phyloP scores from a whole-genome alignment of 2,113 vertebrate genomes.

The Tragulus kanchil region DNA sequence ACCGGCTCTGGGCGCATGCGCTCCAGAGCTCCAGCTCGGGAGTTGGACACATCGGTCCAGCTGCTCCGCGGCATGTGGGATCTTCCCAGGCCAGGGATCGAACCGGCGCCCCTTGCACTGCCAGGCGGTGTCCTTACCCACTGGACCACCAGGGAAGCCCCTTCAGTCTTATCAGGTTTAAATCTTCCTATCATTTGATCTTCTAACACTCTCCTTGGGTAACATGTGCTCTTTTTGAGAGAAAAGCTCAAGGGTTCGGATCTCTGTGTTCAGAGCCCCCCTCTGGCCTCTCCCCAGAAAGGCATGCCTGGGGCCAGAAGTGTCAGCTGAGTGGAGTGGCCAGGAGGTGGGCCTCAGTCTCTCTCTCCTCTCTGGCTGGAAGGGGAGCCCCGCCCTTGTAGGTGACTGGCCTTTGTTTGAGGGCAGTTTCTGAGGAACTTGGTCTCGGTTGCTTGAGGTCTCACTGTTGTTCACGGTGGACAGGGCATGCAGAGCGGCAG shows the following conservation, averaged over 20 bases:
- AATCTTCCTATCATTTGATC: not conserved
- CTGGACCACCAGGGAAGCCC: too few relatives aligned
- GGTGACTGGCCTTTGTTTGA: rapidly evolving
- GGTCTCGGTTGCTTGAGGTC: too few relatives aligned
- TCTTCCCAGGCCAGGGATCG: too few relatives aligned
- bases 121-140: too few relatives aligned
- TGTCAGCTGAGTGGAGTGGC: too few relatives aligned
- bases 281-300: not conserved
- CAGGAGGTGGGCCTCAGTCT: too few relatives aligned
- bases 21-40: too few relatives aligned
- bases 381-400: rapidly evolving
- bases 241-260: not conserved
- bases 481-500: not conserved
- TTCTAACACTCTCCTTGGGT: not conserved
- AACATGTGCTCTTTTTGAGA: not conserved
- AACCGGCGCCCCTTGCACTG: too few relatives aligned
- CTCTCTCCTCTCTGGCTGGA: not conserved
- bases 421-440: not conserved
- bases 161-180: not conserved
- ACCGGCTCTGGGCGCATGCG: too few relatives aligned
- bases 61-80: too few relatives aligned
- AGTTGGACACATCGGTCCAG: too few relatives aligned
- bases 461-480: not conserved
- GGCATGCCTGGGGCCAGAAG: not conserved
- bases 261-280: not conserved